These are phyloP conservation scores for Drosophila trichaetosa DNA, from an alignment of 2,888 invertebrate species.

Conservation along the genomic window DNA sequence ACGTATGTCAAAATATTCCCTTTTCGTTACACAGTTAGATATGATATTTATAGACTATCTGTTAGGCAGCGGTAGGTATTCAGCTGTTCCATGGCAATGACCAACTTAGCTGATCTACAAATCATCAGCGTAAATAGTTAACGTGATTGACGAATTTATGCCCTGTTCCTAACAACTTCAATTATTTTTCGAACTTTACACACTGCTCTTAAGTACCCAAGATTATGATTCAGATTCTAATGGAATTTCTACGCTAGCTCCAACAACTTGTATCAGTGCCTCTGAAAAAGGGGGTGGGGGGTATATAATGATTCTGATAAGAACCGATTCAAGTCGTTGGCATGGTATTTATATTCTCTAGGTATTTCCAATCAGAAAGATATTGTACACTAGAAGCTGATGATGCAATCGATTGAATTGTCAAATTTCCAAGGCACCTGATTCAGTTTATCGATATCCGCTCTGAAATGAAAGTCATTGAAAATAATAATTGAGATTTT, in stretches of 20 bases:
- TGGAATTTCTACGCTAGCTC: neutral
- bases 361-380: constrained; percentile 23
- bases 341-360: constrained; percentile 11
- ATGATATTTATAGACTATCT: constrained; percentile 6
- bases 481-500: constrained; percentile 6
- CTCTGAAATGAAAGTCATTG: neutral
- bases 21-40: neutral
- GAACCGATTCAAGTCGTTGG: constrained; percentile 9
- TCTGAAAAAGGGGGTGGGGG: neutral
- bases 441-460: constrained; percentile 26
- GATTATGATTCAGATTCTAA: neutral
- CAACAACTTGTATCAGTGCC: too few species aligned
- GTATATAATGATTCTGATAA: constrained; percentile 2
- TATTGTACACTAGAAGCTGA: constrained; percentile 26
- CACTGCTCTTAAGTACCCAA: neutral
- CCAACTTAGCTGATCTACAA: constrained; percentile 5
- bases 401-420: constrained; percentile 41
- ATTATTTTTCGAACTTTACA: neutral
- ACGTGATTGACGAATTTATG: neutral
- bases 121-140: neutral
- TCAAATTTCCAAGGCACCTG: constrained; percentile 17
- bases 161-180: neutral
- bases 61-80: neutral
- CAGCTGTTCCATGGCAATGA: constrained; percentile 23
- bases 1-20: neutral